A percentile compares a stretch with the other conserved stretches of the same genome.
Conservation (phyloP, 2,888 invertebrate genomes). For the Leptura quadrifasciata region DNA sequence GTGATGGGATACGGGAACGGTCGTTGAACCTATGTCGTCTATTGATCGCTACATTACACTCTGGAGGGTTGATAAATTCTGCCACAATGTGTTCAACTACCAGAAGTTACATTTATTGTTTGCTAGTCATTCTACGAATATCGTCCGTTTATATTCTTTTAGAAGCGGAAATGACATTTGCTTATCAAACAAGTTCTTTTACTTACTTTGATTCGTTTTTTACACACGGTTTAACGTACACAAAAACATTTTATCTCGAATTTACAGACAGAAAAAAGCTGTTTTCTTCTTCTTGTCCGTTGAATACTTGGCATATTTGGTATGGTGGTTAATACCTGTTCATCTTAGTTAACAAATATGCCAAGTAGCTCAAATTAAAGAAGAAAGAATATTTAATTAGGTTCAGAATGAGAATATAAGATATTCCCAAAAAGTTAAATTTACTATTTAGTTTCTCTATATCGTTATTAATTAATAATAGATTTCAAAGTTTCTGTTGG, state of each 20-base stretch:
- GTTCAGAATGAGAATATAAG: too few relatives aligned
- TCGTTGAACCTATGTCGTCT: slow-evolving; percentile 32
- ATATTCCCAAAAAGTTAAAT: too few relatives aligned
- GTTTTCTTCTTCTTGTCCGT: not conserved
- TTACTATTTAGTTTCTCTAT: too few relatives aligned
- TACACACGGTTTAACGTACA: not conserved
- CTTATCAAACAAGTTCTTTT: slow-evolving; percentile 7
- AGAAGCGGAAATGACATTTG: not conserved
- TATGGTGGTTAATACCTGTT: too few relatives aligned
- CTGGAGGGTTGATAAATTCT: slow-evolving; percentile 29
- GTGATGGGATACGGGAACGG: slow-evolving; percentile 27
- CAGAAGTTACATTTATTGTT: slow-evolving; percentile 5
- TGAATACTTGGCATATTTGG: too few relatives aligned
- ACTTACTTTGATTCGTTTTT: not conserved
- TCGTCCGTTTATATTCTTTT: slow-evolving; percentile 2
- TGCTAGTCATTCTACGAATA: not conserved
- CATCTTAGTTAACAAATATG: too few relatives aligned
- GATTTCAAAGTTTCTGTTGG: too few relatives aligned
- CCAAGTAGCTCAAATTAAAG: too few relatives aligned
- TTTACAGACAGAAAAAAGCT: not conserved
- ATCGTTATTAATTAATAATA: too few relatives aligned
- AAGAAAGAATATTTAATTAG: too few relatives aligned
- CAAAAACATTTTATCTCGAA: not conserved
- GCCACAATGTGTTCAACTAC: slow-evolving; percentile 34
- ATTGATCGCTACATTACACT: slow-evolving; percentile 28